Conservation (phyloP, 2,888 invertebrate genomes). For the Synergus gifuensis region DNA sequence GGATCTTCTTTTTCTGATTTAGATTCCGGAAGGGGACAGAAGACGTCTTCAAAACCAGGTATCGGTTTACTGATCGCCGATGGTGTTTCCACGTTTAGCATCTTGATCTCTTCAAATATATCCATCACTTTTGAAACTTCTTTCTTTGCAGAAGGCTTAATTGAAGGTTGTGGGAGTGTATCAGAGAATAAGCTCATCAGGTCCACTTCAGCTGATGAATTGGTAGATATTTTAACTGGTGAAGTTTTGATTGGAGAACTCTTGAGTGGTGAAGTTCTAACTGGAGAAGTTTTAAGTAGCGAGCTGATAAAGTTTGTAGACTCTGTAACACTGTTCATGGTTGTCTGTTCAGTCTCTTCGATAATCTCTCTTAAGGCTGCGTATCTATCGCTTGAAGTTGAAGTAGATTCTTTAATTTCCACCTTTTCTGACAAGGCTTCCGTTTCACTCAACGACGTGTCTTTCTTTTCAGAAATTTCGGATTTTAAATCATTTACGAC, state of each 20-base stretch:
- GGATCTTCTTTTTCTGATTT: conserved; percentile 60
- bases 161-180: conserved; percentile 54
- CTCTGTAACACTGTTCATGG: conserved; percentile 51
- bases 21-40: conserved; percentile 67
- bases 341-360: conserved; percentile 65
- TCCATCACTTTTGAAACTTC: conserved; percentile 69
- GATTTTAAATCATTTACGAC: conserved; percentile 46
- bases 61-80: conserved; percentile 26
- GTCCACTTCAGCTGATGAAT: conserved; percentile 67
- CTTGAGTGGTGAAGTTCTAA: conserved; percentile 52
- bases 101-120: conserved; percentile 75
- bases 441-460: not conserved
- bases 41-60: conserved; percentile 68
- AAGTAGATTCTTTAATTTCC: conserved; percentile 78
- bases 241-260: conserved; percentile 41
- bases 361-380: conserved; percentile 90
- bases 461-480: conserved; percentile 53
- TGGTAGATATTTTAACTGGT: conserved; percentile 52
- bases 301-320: conserved; percentile 47
- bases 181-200: conserved; percentile 72
- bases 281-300: conserved; percentile 51
- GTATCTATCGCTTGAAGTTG: conserved; percentile 85
- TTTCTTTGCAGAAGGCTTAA: conserved; percentile 53
- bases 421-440: conserved; percentile 68
- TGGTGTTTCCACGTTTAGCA: conserved; percentile 67